Evolutionary conservation across 2,888 invertebrate species (phyloP), one percentile per base, ranked within the genome.

Genomic region (Tetragnatha montana): DNA sequence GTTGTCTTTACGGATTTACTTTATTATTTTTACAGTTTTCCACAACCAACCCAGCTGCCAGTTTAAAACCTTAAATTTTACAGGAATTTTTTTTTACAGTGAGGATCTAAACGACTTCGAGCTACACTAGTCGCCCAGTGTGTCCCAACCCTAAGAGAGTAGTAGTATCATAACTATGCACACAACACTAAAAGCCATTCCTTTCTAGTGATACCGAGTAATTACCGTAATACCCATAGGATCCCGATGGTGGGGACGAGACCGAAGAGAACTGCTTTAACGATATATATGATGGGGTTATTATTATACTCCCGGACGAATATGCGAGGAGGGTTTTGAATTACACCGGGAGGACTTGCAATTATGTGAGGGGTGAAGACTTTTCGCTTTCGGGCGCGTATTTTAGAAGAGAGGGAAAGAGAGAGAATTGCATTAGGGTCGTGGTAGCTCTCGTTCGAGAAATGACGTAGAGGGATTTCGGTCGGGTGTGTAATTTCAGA

Each of bases 191-290:
- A 21, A 73, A 51, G 50, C 14, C 49, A 71, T 71, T 50, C 51
- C 8, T 50, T 35, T 74, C 51, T 74, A 60, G 51, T 60, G 74
- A 82, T 51, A 82, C 82, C 51, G 49, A 6, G 74, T 82, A 82
- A 82, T 82, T 82, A 82, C 73, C 82, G 21, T 82, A 60, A 82
- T 82, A 22, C 82, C 50, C 82, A 51, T 35, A 50, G 22, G 82
- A 51, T 10, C 12, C 22, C 60, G 1, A 49, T n/a, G 22, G 35
- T 51, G 35, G 51, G 35, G 74, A 51, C 21, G 21, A 17, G 22
- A n/a, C 51, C 73, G 50, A 19, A 50, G 73, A 71, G 73, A 82
- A 82, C 60, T 82, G 71, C 70, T 60, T 70, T 35, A 49, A 12
- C 70, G 35, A 70, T 51, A 49, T 51, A 49, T 51, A 22, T 22